Evolutionary conservation across 2,888 invertebrate genomes (phyloP), one percentile per base, ranked within the genome.

Genomic region (Mesorhabditis spiculigera): DNA sequence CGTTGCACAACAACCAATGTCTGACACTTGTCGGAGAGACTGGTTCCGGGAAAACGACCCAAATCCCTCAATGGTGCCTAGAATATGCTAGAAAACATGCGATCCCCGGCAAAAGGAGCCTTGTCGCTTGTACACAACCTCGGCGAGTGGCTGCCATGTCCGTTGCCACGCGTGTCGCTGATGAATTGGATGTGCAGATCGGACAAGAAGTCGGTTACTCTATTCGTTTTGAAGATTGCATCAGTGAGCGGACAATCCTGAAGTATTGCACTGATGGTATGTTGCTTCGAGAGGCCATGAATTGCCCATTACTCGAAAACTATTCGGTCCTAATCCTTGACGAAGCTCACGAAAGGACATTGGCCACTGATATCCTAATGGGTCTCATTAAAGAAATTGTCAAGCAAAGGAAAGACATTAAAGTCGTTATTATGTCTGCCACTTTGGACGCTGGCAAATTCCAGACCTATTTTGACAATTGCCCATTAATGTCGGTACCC

Each of bases 361-460:
- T 98, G 63, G 95, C 97, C 0, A 98, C 98, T 0, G 98, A 98
- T 86, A 94, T 99, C 67, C 89, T 98, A 1, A 98, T 98, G 97
- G 98, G 98, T 58, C 93, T 98, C 0, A 87, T 89, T 63, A 84
- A 98, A 87, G 97, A 98, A 88, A 95, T 98, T 0, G 93, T 93
- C 5, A 93, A 92, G 77, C 95, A 96, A 82, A 89, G 98, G 43
- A 88, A 90, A 0, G 97, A 98, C 87, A 89, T 98, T 70, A 98
- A 98, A 87, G 89, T 98, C 70, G 94, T 99, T 74, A 93, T 98
- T 82, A 99, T 98, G 97, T 95, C 95, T 73, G 98, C 98, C 0
- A 98, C 98, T 0, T 88, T 99, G 45, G 98, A 99, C 87, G 97
- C 98, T 65, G 97, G 97, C 4, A 99, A 98, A 87, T 98, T 98